A percentile compares a stretch with the other conserved stretches of the same genome.
Evolutionary conservation across 1,140 invertebrate genomes (phyloP).

Genomic region (Aphaenogaster floridana): DNA sequence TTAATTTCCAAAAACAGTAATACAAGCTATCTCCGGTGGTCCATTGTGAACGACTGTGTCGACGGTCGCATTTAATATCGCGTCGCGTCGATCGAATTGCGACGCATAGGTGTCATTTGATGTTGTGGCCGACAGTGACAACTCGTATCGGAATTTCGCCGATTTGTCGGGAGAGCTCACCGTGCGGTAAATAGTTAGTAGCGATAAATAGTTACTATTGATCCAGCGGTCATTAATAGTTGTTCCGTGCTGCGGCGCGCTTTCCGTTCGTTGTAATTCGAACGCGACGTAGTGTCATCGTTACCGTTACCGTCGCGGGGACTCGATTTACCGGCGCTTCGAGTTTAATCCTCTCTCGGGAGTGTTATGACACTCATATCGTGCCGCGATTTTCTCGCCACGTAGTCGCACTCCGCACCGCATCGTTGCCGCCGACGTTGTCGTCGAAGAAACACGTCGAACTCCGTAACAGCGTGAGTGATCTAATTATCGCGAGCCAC

Average conservation of each 20-base stretch:
- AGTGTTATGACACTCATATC: constrained; percentile 55
- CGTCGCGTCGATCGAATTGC: constrained; percentile 6
- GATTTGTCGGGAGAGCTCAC: constrained; percentile 43
- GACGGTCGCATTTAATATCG: constrained; percentile 18
- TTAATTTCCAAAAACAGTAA: neutral
- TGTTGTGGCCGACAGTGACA: constrained; percentile 40
- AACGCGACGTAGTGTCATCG: constrained; percentile 40
- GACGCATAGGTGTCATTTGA: constrained; percentile 20
- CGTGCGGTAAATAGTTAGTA: constrained; percentile 44
- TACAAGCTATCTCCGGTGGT: neutral
- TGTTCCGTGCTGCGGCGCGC: constrained; percentile 25
- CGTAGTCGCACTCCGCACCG: neutral
- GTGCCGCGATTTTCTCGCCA: constrained; percentile 48
- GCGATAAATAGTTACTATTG: constrained; percentile 51
- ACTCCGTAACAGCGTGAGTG: constrained; percentile 4
- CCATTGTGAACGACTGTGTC: neutral
- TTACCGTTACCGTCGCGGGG: constrained; percentile 38
- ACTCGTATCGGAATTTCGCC: constrained; percentile 46
- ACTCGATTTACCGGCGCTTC: constrained; percentile 57
- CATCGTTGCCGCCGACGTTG: neutral
- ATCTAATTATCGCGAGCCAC: constrained; percentile 38
- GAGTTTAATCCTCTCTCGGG: constrained; percentile 48
- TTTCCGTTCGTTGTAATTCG: constrained; percentile 29
- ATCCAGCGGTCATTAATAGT: constrained; percentile 56
- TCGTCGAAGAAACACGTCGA: constrained; percentile 27